Percentiles rank a stretch among this genome's conserved stretches.
Conservation (phyloP, 2,797 vertebrate species). For the Paedocypris micromegethes region DNA sequence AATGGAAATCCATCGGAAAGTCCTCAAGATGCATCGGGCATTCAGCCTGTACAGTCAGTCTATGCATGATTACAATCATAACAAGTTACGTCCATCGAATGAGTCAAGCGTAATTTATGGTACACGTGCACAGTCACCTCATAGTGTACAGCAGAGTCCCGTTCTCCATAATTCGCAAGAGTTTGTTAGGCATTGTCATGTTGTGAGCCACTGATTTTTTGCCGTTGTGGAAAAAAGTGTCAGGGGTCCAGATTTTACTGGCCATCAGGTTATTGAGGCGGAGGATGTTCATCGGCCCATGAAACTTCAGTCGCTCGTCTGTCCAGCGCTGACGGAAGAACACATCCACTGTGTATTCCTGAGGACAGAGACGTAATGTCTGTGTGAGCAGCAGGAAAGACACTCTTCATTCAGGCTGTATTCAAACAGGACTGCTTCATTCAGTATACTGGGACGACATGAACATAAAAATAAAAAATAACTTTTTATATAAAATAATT, state of each 20-base stretch:
- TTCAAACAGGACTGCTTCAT: too few relatives aligned
- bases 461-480: too few relatives aligned
- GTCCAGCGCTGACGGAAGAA: slow-evolving; percentile 67
- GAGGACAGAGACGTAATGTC: slow-evolving; percentile 4
- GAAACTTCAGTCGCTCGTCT: slow-evolving; percentile 62
- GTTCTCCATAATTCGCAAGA: slow-evolving; percentile 80
- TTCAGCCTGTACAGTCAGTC: slow-evolving; percentile 90
- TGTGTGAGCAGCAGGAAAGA: too few relatives aligned
- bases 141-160: slow-evolving; percentile 67
- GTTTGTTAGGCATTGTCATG: slow-evolving; percentile 96
- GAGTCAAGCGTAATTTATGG: not conserved
- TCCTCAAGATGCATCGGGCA: slow-evolving; percentile 95
- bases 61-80: slow-evolving; percentile 39
- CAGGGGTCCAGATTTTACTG: slow-evolving; percentile 93
- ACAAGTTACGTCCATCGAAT: slow-evolving; percentile 22
- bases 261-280: slow-evolving; percentile 91
- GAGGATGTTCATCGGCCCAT: slow-evolving; percentile 64
- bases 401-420: too few relatives aligned
- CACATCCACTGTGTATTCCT: slow-evolving; percentile 67
- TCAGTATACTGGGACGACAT: too few relatives aligned
- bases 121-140: slow-evolving; percentile 50
- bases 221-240: slow-evolving; percentile 94
- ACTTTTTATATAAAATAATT: too few relatives aligned
- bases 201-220: slow-evolving; percentile 97
- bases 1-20: slow-evolving; percentile 94